Conservation (phyloP, 2,797 vertebrate species). For the Pangasius djambal region DNA sequence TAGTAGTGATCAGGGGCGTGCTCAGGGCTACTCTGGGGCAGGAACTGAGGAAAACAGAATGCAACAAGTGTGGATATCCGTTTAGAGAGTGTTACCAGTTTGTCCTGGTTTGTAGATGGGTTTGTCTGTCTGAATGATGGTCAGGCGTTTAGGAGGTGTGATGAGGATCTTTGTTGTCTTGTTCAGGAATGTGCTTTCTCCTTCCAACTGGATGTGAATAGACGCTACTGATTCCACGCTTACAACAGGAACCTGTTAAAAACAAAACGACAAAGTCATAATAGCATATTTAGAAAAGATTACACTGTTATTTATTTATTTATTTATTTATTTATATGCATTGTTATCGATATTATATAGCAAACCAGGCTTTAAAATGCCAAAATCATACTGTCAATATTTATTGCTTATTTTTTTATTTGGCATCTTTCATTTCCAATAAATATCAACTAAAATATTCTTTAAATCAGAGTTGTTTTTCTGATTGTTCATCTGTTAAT, state of each 20-base stretch:
- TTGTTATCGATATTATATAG: background rate
- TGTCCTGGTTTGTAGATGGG: constrained; percentile 82
- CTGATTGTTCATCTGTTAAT: no score
- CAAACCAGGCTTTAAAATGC: background rate
- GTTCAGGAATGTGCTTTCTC: constrained; percentile 40
- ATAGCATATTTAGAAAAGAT: background rate
- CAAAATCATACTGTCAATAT: background rate
- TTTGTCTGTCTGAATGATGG: constrained; percentile 81
- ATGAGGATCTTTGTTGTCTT: constrained; percentile 76
- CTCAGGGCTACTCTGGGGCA: background rate
- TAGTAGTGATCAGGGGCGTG: background rate
- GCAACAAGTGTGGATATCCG: background rate
- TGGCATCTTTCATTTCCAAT: background rate
- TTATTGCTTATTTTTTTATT: background rate
- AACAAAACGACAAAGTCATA: no score
- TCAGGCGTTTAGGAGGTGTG: constrained; percentile 58
- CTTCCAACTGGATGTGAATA: constrained; percentile 66
- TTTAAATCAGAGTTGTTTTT: no score
- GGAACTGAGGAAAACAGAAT: no score
- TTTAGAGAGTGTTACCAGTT: constrained; percentile 67
- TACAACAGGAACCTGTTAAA: constrained; percentile 67
- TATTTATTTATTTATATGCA: no score
- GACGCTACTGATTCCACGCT: constrained; percentile 60
- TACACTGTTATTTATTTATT: background rate
- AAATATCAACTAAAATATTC: background rate